These are phyloP conservation scores for Chelidonichthys spinosus DNA, from an alignment of 2,797 vertebrate species.

Conservation along the genomic window DNA sequence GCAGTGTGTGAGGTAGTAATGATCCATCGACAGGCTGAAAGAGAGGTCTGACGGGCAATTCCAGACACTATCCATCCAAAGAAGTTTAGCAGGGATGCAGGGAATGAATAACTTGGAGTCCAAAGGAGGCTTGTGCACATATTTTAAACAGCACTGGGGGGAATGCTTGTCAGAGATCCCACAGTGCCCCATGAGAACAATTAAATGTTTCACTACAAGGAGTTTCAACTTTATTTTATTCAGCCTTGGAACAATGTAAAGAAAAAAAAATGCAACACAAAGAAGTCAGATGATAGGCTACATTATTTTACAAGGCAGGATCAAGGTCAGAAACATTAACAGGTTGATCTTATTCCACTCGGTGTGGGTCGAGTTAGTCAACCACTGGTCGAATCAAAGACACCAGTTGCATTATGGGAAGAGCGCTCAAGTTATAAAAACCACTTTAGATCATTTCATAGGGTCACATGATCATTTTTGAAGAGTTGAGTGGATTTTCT, in stretches of 20 bases:
- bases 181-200: background rate
- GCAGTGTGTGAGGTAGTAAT: slow-evolving; percentile 32
- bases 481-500: no score
- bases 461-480: no score
- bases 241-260: background rate
- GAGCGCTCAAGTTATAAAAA: no score
- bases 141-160: slow-evolving; percentile 28
- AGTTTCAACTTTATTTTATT: background rate
- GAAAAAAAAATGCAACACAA: background rate
- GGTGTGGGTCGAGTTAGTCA: no score
- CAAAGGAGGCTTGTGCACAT: slow-evolving; percentile 32
- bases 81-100: slow-evolving; percentile 43
- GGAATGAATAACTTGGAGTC: slow-evolving; percentile 46
- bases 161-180: slow-evolving; percentile 1
- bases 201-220: background rate
- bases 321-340: background rate
- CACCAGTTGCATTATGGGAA: background rate
- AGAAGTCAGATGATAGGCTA: background rate
- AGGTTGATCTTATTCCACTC: no score
- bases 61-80: slow-evolving; percentile 45
- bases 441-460: no score
- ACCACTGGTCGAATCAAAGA: background rate
- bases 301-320: background rate
- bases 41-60: slow-evolving; percentile 51
- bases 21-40: slow-evolving; percentile 45